Percentiles rank a stretch among this genome's conserved stretches.
Conservation (phyloP, 2,797 vertebrate species). For the Pampus argenteus region DNA sequence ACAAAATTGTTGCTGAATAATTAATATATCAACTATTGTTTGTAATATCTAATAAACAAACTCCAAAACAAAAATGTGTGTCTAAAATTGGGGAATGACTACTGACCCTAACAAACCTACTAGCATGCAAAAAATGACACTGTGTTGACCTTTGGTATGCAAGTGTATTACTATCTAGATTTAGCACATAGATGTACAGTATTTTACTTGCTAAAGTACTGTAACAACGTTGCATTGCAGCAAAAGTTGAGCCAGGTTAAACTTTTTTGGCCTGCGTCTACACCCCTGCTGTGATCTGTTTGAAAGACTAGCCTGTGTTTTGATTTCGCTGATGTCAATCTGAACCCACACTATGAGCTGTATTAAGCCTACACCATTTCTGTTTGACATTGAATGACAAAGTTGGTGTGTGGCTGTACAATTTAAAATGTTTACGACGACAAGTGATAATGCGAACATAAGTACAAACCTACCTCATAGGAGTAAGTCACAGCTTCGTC, state of each 20-base stretch:
- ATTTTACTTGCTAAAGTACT: background rate
- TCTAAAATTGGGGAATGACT: background rate
- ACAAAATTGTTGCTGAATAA: too few relatives aligned
- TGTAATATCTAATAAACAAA: too few relatives aligned
- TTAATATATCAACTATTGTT: too few relatives aligned
- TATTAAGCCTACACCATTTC: background rate
- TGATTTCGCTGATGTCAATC: background rate
- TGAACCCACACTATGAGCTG: background rate
- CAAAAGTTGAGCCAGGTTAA: background rate
- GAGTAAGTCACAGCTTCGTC: slow-evolving; percentile 89
- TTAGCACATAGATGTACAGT: background rate
- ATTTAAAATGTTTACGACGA: background rate
- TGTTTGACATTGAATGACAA: slow-evolving; percentile 6
- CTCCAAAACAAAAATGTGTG: background rate
- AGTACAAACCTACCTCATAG: slow-evolving; percentile 91
- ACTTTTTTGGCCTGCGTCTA: background rate
- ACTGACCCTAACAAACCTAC: background rate
- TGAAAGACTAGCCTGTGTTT: background rate
- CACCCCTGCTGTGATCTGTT: background rate
- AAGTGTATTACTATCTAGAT: background rate
- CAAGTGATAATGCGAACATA: slow-evolving; percentile 1
- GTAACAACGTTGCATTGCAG: slow-evolving; percentile 1
- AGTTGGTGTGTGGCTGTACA: background rate
- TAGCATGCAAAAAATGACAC: background rate
- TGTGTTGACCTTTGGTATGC: background rate